Evolutionary conservation across 2,888 invertebrate genomes (phyloP).

Genomic region (Allolobophora icterica): DNA sequence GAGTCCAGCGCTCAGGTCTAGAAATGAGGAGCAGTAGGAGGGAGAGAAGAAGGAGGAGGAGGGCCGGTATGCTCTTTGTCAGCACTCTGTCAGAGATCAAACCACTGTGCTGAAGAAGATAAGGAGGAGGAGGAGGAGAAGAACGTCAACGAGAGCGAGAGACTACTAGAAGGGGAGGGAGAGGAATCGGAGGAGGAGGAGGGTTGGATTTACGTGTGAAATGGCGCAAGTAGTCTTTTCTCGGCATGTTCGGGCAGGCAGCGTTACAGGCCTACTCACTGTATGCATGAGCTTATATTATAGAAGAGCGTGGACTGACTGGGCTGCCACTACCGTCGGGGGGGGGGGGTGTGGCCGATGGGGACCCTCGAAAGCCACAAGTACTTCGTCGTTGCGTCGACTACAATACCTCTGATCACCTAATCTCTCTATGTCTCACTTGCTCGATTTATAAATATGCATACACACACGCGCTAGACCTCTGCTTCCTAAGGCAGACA

Average conservation of each 20-base stretch:
- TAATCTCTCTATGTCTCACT: constrained; percentile 26
- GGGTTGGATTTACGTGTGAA: background rate
- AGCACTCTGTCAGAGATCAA: background rate
- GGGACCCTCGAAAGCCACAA: background rate
- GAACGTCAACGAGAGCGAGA: background rate
- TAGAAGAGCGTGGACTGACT: background rate
- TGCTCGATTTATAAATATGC: background rate
- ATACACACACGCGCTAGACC: background rate
- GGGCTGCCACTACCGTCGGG: background rate
- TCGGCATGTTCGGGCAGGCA: constrained; percentile 3
- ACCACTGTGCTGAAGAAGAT: background rate
- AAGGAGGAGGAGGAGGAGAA: background rate
- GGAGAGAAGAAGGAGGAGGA: background rate
- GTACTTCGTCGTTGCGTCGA: background rate
- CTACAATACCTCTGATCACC: background rate
- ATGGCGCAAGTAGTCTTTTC: background rate
- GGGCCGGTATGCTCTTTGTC: background rate
- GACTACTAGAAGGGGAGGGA: background rate
- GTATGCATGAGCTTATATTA: background rate
- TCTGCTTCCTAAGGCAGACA: background rate
- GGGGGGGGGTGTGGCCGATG: background rate
- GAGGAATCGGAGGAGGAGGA: background rate
- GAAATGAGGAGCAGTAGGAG: background rate
- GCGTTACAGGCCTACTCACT: background rate
- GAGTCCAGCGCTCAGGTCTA: background rate